Evolutionary conservation across 2,113 vertebrate genomes (phyloP).

Genomic region (Platichthys stellatus): DNA sequence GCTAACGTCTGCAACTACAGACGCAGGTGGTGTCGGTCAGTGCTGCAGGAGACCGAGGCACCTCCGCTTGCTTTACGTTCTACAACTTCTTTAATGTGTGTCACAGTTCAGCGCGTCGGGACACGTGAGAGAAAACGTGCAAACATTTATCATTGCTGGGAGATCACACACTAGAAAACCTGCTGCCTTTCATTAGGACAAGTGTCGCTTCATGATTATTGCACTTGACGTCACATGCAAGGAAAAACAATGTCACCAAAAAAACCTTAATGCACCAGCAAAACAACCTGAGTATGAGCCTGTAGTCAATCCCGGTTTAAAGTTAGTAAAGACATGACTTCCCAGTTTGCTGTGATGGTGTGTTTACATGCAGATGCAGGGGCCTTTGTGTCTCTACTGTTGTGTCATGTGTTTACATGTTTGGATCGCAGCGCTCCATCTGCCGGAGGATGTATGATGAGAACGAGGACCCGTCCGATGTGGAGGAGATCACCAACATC

Average conservation of each 20-base stretch:
- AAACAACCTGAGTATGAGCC: not conserved
- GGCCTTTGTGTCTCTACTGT: not conserved
- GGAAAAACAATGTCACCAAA: not conserved
- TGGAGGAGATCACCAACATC: conserved; percentile 93
- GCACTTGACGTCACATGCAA: conserved; percentile 9
- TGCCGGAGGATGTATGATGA: conserved; percentile 93
- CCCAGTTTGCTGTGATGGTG: not conserved
- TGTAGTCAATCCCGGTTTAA: conserved; percentile 2
- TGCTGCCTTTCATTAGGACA: not conserved
- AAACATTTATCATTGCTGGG: not conserved
- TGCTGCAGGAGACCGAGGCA: conserved; percentile 10
- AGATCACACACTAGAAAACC: not conserved
- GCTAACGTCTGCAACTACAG: conserved; percentile 59
- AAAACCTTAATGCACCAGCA: not conserved
- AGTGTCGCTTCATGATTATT: conserved; percentile 2
- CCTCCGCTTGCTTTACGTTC: too few species aligned
- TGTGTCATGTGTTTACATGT: not conserved
- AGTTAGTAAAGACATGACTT: not conserved
- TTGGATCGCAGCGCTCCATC: conserved; percentile 86
- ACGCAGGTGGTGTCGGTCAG: conserved; percentile 32
- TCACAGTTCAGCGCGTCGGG: not conserved
- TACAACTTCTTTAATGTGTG: not conserved
- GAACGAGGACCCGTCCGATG: conserved; percentile 93
- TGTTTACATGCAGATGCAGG: not conserved
- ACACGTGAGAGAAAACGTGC: not conserved